Conservation (phyloP, 2,888 invertebrate species). For the Caradrina kadenii region DNA sequence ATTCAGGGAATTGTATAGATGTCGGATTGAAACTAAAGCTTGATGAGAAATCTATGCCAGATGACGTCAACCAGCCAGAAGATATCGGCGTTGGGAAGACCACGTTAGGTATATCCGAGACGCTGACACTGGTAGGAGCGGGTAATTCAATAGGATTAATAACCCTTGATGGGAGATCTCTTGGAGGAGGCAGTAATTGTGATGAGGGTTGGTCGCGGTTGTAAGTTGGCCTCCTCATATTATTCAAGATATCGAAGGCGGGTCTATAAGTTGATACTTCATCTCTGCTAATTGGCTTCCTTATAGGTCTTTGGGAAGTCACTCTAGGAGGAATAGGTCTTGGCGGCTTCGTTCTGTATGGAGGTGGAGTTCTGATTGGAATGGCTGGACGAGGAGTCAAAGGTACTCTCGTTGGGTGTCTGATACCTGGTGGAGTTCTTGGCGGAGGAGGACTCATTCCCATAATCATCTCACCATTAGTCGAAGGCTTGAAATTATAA, state of each 20-base stretch:
- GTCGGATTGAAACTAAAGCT: constrained; percentile 83
- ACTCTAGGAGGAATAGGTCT: constrained; percentile 78
- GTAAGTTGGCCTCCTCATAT: constrained; percentile 79
- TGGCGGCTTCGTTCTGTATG: constrained; percentile 80
- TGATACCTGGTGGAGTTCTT: constrained; percentile 74
- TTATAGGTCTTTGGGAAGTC: constrained; percentile 77
- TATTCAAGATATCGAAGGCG: constrained; percentile 81
- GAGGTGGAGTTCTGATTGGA: constrained; percentile 79
- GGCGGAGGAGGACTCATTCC: constrained; percentile 90
- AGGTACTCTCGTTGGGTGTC: constrained; percentile 75
- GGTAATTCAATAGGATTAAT: constrained; percentile 66
- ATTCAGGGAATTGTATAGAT: constrained; percentile 78
- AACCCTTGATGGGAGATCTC: constrained; percentile 74
- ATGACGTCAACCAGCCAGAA: constrained; percentile 86
- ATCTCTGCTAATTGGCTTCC: constrained; percentile 80
- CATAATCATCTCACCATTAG: constrained; percentile 88
- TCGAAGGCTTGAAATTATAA: constrained; percentile 84
- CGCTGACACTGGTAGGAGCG: constrained; percentile 64
- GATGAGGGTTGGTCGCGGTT: constrained; percentile 84
- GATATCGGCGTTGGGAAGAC: constrained; percentile 86
- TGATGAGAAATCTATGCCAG: constrained; percentile 84
- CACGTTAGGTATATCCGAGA: constrained; percentile 72
- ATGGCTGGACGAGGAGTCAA: constrained; percentile 77
- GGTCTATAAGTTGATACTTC: constrained; percentile 87
- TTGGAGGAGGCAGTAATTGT: constrained; percentile 82